These are phyloP conservation scores for Troglohyphantes excavatus DNA, from an alignment of 2,888 invertebrate genomes.

Conservation along the genomic window DNA sequence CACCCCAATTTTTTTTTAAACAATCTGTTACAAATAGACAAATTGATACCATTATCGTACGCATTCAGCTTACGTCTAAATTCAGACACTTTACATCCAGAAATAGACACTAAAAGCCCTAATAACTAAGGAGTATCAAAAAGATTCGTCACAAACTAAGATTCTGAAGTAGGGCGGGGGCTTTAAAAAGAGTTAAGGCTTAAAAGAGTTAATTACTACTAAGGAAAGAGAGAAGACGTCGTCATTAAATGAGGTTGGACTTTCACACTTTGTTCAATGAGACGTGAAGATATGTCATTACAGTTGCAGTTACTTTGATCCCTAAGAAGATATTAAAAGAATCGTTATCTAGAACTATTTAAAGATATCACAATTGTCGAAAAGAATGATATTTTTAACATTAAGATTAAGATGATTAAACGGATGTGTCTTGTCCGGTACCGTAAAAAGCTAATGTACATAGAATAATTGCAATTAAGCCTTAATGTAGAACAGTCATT, in stretches of 20 bases:
- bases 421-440: neutral
- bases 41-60: neutral
- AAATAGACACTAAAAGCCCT: neutral
- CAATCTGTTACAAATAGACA: neutral
- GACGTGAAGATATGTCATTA: neutral
- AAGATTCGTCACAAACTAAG: neutral
- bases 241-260: neutral
- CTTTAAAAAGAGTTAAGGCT: neutral
- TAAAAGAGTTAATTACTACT: neutral
- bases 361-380: neutral
- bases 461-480: no score
- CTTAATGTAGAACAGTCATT: no score
- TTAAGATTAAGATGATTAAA: neutral
- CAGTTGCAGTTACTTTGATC: neutral
- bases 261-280: conserved; percentile 10
- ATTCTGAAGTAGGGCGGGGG: neutral
- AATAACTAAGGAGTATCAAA: conserved; percentile 13
- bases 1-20: no score
- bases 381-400: neutral
- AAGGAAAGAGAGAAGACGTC: neutral
- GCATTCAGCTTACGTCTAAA: neutral
- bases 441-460: neutral
- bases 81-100: neutral
- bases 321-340: neutral
- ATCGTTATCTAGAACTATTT: neutral